Conservation (phyloP, 2,113 vertebrate species). For the Dolichotis patagonum region DNA sequence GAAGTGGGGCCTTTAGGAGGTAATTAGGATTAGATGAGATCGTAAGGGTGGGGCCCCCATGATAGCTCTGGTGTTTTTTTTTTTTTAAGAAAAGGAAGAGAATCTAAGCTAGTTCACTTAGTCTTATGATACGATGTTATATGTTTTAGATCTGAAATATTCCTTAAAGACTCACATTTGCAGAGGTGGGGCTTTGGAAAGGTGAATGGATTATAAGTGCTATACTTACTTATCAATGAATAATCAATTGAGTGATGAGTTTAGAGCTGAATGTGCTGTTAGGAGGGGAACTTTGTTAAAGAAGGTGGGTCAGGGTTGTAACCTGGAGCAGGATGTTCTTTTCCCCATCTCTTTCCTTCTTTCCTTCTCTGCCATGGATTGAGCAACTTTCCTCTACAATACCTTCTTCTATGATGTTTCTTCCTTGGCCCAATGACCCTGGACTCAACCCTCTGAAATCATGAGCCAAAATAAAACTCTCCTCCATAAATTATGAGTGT, state of each 20-base stretch:
- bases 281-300: background rate
- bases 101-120: background rate
- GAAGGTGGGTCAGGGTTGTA: background rate
- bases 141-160: background rate
- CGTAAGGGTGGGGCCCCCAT: background rate
- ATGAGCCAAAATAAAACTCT: background rate
- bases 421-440: background rate
- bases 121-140: background rate
- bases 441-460: background rate
- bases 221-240: background rate
- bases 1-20: background rate
- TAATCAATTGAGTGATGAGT: background rate
- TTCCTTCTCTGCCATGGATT: background rate
- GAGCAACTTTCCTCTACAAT: background rate
- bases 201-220: background rate
- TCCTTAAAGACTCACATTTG: background rate
- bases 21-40: background rate
- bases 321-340: background rate
- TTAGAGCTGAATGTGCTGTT: background rate
- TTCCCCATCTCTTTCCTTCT: background rate
- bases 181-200: background rate
- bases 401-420: background rate
- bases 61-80: background rate
- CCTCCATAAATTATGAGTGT: background rate
- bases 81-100: background rate